Percentiles rank a stretch among this genome's conserved stretches.
phyloP scores from a whole-genome alignment of 2,888 invertebrate genomes.

The Catocala sponsa region DNA sequence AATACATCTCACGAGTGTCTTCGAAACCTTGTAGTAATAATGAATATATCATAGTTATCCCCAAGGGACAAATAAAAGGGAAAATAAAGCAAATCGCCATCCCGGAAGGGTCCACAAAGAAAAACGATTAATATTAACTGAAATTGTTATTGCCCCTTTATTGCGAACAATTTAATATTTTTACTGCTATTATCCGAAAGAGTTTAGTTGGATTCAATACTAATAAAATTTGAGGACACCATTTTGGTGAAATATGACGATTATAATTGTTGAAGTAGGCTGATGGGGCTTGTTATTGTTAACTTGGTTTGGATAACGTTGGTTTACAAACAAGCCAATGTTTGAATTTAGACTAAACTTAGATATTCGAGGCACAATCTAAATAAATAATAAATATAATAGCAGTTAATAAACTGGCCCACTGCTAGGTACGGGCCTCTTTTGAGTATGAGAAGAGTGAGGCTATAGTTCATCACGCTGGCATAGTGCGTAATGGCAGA shows the following conservation, averaged over 20 bases:
- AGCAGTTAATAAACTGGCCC: too few species aligned
- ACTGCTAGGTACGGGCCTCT: too few species aligned
- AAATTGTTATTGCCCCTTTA: slow-evolving; percentile 83
- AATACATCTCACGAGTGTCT: slow-evolving; percentile 84
- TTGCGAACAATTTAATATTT: slow-evolving; percentile 81
- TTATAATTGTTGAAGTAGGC: slow-evolving; percentile 47
- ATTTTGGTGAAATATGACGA: slow-evolving; percentile 46
- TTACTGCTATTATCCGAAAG: slow-evolving; percentile 78
- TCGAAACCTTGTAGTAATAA: slow-evolving; percentile 80
- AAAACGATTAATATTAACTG: slow-evolving; percentile 88
- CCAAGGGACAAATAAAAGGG: slow-evolving; percentile 81
- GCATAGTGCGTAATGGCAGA: too few species aligned
- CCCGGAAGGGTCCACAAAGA: slow-evolving; percentile 84
- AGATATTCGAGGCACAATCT: too few species aligned
- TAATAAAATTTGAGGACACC: slow-evolving; percentile 55
- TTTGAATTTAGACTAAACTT: neutral
- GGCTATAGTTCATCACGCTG: too few species aligned
- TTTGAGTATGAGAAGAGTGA: too few species aligned
- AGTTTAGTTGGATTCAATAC: slow-evolving; percentile 74
- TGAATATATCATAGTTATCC: slow-evolving; percentile 87
- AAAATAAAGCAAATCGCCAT: slow-evolving; percentile 84
- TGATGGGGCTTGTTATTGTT: slow-evolving; percentile 22
- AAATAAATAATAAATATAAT: too few species aligned
- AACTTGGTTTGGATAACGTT: neutral
- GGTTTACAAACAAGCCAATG: neutral